Percentiles rank a stretch among this genome's conserved stretches.
Conservation (phyloP, 2,888 invertebrate genomes). For the Sthenelais limicola region DNA sequence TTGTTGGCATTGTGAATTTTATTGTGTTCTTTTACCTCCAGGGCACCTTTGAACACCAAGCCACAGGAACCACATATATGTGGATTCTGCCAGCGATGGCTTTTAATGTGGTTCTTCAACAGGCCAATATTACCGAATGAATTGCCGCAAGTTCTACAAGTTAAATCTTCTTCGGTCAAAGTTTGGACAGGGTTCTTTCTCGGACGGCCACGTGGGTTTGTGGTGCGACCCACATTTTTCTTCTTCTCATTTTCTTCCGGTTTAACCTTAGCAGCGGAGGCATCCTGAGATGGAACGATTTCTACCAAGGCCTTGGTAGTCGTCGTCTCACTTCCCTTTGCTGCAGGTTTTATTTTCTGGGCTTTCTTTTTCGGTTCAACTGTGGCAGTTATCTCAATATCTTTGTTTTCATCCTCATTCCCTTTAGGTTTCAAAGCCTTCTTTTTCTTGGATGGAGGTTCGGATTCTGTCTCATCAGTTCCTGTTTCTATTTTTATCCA, state of each 20-base stretch:
- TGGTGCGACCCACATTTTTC: neutral
- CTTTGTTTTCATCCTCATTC: no score
- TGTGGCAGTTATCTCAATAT: neutral
- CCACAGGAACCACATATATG: conserved; percentile 28
- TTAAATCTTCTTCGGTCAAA: neutral
- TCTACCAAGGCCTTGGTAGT: no score
- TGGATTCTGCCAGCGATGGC: conserved; percentile 10
- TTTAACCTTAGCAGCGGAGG: conserved; percentile 1
- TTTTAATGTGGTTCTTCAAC: conserved; percentile 15
- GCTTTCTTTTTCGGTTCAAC: neutral
- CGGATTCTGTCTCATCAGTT: neutral
- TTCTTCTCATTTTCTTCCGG: neutral
- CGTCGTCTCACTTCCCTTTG: neutral
- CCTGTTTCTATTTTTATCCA: neutral
- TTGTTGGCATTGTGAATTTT: conserved; percentile 3
- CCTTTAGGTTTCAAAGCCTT: no score
- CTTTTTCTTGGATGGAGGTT: neutral
- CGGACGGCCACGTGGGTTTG: neutral
- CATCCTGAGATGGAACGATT: no score
- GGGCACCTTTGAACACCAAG: neutral
- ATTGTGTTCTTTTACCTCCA: conserved; percentile 24
- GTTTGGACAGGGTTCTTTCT: neutral
- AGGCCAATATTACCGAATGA: conserved; percentile 8
- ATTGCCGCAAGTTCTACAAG: neutral
- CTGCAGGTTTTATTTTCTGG: neutral